phyloP scores from a whole-genome alignment of 2,113 vertebrate genomes.

The Herpetotheres cachinnans region DNA sequence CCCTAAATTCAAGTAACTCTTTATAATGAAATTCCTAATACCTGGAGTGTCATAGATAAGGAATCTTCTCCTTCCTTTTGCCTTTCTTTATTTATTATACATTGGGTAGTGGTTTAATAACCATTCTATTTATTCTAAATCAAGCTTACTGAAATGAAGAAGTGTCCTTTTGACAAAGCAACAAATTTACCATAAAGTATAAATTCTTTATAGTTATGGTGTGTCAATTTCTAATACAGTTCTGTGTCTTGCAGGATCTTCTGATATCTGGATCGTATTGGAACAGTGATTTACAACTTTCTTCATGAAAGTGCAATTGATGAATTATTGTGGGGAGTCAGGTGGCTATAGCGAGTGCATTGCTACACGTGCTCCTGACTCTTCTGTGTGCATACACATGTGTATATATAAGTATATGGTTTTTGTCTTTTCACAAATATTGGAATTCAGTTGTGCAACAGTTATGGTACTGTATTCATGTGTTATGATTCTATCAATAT shows the following conservation, averaged over 20 bases:
- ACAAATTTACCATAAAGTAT: neutral
- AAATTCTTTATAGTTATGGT: neutral
- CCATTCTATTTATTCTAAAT: neutral
- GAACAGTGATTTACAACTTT: neutral
- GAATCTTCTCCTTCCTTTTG: neutral
- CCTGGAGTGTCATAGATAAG: neutral
- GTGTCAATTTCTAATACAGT: neutral
- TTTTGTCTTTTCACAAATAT: neutral
- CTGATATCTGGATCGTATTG: neutral
- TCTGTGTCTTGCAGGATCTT: neutral
- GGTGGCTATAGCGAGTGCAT: neutral
- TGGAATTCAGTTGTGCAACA: neutral
- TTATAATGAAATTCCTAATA: neutral
- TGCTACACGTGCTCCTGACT: neutral
- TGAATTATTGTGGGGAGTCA: neutral
- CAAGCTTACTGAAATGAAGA: neutral
- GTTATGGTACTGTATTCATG: neutral
- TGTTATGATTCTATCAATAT: neutral
- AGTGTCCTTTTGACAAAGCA: neutral
- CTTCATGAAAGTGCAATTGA: fast-evolving
- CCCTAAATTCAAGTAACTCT: neutral
- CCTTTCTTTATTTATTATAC: neutral
- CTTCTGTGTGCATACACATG: neutral
- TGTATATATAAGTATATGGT: too few species aligned
- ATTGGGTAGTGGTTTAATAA: neutral